Evolutionary conservation across 2,888 invertebrate species (phyloP), one percentile per base, ranked within the genome.

Genomic region (Aphidius colemani): DNA sequence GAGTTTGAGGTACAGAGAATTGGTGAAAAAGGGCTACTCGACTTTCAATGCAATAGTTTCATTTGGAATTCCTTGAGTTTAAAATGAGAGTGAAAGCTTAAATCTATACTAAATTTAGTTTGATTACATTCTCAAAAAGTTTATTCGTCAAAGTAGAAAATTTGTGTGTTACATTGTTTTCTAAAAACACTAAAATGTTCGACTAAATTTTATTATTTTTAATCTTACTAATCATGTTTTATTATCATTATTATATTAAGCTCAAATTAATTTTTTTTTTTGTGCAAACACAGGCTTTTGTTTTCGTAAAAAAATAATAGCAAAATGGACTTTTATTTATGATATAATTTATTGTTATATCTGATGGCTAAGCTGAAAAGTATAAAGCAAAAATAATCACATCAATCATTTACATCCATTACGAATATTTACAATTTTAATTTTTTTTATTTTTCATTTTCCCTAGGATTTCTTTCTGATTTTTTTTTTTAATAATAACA

Each of bases 111-210:
- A 43, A 60, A 60, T 60, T 43, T 60, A 50, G 44, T 60, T 60
- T 60, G 60, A 60, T 60, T 60, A 53, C 60, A 60, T 45, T 60
- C 30, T 30, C 44, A n/a, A 60, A 60, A 60, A 51, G 41, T 60
- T 53, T 43, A 40, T 53, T n/a, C 43, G 5, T 13, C 43, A 51
- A 11, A 51, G 41, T 43, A n/a, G 41, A 53, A 43, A 18, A 18
- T 18, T 18, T 18, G 13, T 18, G 13, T 18, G 13, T 18, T 18
- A 18, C 51, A 46, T 64, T 55, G 43, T 9, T 43, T 56, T 49
- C 49, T 60, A 13, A 56, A 48, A 48, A 44, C 46, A 48, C 45
- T 9, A 53, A 39, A 13, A 43, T 18, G 2, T 18, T 18, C 13
- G 2, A 18, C 13, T 18, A 18, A 18, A 18, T 2, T 18, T 18